A percentile compares a stretch with the other conserved stretches of the same genome.
phyloP scores from a whole-genome alignment of 1,140 invertebrate species.

The Zaprionus ornatus region DNA sequence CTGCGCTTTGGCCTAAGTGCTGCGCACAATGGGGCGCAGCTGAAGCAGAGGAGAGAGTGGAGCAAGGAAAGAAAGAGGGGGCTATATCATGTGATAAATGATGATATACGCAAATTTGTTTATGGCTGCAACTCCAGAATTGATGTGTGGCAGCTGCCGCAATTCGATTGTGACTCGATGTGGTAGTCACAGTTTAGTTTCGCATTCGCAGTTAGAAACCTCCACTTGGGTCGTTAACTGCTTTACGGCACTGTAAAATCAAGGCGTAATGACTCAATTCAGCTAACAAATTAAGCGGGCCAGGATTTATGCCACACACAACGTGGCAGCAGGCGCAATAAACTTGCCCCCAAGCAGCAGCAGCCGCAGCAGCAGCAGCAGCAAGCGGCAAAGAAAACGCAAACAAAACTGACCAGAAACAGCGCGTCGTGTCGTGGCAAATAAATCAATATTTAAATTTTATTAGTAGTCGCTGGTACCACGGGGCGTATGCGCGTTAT shows the following conservation, averaged over 20 bases:
- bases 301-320: constrained; percentile 60
- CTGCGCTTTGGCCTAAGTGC: constrained; percentile 36
- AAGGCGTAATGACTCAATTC: constrained; percentile 71
- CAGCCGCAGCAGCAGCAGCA: neutral
- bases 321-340: constrained; percentile 41
- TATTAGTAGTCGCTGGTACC: constrained; percentile 43
- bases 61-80: neutral
- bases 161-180: neutral
- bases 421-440: constrained; percentile 15
- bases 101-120: constrained; percentile 70
- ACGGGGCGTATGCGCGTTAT: constrained; percentile 66
- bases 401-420: constrained; percentile 43
- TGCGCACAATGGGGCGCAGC: constrained; percentile 58
- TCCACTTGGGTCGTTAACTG: constrained; percentile 46
- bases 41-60: constrained; percentile 18
- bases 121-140: constrained; percentile 60
- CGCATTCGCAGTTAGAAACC: neutral
- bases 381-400: neutral
- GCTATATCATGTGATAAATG: constrained; percentile 63
- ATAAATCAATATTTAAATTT: constrained; percentile 78
- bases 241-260: constrained; percentile 64
- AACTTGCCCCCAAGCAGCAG: constrained; percentile 43
- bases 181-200: neutral
- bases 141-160: constrained; percentile 42
- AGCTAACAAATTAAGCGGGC: constrained; percentile 47